Evolutionary conservation across 2,888 invertebrate species (phyloP), one percentile per base, ranked within the genome.

Genomic region (Elmis aenea): DNA sequence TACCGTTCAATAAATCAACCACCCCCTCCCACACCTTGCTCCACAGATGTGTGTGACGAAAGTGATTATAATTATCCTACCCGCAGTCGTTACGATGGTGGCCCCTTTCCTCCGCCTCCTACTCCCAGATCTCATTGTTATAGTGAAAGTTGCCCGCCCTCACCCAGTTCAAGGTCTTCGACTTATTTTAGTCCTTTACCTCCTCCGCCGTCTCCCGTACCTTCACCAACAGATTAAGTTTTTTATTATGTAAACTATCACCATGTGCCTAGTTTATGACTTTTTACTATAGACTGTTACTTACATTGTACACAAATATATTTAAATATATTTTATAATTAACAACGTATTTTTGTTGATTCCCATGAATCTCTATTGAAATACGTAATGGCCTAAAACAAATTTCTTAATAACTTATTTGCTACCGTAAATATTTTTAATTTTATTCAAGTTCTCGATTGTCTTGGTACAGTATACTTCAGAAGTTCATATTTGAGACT

Each of bases 1-100:
- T 56, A 54, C 34, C 70, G 79, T 50, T 73, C 80, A 48, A 84
- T 85, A 44, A 83, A 82, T 68, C 85, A 86, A 64, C 88, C 90
- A 0, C 93, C 93, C 4, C 94, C 93, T 13, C 93, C 93, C 6
- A 94, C 94, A 12, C 94, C 94, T 1, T 94, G 92, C 61, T 90
- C 90, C 49, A 93, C 94, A 18, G 94, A 94, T 52, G 88, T 93
- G 48, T 93, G 91, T 57, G 89, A 91, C 64, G 90, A 90, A 66
- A 87, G 87, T 13, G 90, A 90, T 57, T 81, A 80, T 37, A 81
- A 81, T 59, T 81, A 80, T 54, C 77, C 79, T 6, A 70, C 74
- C 22, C 48, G 58, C 29, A 46, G 48, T 45, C 44, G 55, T 33
- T 55, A 54, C 38, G 45, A 53, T 24, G 43, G 41, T 23, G 83